phyloP scores from a whole-genome alignment of 23 tunicate genomes.

The Phallusia fumigata region DNA sequence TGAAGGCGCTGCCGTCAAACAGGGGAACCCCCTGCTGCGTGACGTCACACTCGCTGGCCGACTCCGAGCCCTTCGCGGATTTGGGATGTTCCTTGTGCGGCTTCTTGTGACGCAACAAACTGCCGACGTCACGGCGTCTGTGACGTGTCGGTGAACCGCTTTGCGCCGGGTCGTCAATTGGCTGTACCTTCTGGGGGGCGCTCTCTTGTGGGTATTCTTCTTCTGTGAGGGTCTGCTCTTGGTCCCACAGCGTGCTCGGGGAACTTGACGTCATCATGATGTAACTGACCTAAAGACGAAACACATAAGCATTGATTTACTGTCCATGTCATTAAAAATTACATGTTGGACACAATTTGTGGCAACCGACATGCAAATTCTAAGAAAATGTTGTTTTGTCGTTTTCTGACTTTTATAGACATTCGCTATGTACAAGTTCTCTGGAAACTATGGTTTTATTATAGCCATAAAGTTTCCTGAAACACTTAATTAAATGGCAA shows the following conservation, averaged over 20 bases:
- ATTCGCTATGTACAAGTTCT: too few relatives aligned
- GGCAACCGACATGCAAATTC: too few relatives aligned
- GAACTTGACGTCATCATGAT: conserved; percentile 37
- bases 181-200: neutral
- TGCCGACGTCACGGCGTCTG: conserved; percentile 39
- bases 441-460: too few relatives aligned
- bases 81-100: conserved; percentile 20
- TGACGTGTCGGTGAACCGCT: conserved; percentile 39
- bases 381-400: too few relatives aligned
- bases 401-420: too few relatives aligned
- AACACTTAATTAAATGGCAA: too few relatives aligned
- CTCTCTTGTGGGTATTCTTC: neutral
- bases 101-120: conserved; percentile 42
- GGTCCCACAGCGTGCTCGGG: conserved; percentile 11
- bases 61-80: neutral
- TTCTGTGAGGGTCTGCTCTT: neutral
- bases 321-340: too few relatives aligned
- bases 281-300: conserved; percentile 30
- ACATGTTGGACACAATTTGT: too few relatives aligned
- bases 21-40: neutral
- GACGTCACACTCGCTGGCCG: conserved; percentile 2
- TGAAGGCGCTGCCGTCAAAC: conserved; percentile 9
- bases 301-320: neutral
- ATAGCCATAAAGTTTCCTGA: too few relatives aligned
- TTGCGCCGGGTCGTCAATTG: neutral